Base-by-base conservation (phyloP, 2,113 vertebrate genomes). In the Rhinoderma darwinii region DNA sequence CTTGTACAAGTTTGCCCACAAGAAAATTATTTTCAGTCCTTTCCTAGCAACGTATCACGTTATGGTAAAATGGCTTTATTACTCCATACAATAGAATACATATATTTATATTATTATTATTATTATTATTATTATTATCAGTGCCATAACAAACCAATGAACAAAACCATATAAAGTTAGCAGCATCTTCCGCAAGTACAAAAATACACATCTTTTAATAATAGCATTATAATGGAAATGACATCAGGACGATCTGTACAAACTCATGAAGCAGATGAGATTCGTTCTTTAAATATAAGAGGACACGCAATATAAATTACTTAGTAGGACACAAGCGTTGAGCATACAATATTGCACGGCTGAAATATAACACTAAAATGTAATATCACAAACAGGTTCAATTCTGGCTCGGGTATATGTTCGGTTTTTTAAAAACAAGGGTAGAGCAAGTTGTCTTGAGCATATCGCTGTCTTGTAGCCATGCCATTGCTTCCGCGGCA, bases 171-270 rank as follows among this genome's bases (percentile, higher is more conserved):
- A 92, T 94, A 95, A 95, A 94, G 94, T 94, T 95, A 96, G 96
- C 95, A 97, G 96, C 95, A 95, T 91, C 91, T 96, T 95, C 95
- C 93, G 94, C 95, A 97, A 95, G 94, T 97, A 98, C 94, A 98
- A 98, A 97, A 97, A 97, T 97, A 98, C 96, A 96, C 95, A 94
- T 96, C 94, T 94, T 93, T 95, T 96, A 75, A 82, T 94, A 84
- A 88, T 73, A 83, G 81, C 89, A 94, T 92, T 92, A 93, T 93
- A 94, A 93, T 94, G 93, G 93, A 95, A 94, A 95, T 93, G 93
- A 94, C 94, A 93, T 93, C 91, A 89, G 93, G 94, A 94, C 92
- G 94, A 95, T 94, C 94, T 96, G 95, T 94, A 95, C 94, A 96
- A 93, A 96, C 95, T 96, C 94, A 95, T 93, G 93, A 94, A 95